These are phyloP conservation scores for Chloropsis hardwickii DNA, from an alignment of 2,113 vertebrate genomes.

Conservation along the genomic window DNA sequence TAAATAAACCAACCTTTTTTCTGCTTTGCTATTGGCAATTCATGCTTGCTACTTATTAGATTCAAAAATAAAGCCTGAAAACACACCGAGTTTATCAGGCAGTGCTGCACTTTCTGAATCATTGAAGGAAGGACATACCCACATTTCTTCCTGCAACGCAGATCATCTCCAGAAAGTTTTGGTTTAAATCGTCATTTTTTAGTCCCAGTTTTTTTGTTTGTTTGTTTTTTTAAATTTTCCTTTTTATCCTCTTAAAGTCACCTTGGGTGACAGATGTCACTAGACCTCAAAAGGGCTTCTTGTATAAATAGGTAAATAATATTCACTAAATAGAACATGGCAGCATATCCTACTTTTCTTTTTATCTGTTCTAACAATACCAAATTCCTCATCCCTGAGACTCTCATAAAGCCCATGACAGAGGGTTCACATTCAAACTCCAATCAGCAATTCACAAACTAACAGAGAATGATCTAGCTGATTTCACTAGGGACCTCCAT, in stretches of 20 bases:
- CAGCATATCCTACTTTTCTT: conserved; percentile 9
- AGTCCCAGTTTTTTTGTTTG: background rate
- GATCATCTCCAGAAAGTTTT: background rate
- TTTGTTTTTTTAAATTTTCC: too few relatives aligned
- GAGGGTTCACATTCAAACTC: conserved; percentile 54
- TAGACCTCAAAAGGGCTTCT: background rate
- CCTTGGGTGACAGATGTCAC: conserved; percentile 43
- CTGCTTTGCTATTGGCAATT: background rate
- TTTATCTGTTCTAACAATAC: conserved; percentile 23
- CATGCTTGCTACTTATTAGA: background rate
- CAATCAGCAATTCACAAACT: conserved; percentile 51
- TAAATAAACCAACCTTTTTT: background rate
- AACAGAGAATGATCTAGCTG: conserved; percentile 55
- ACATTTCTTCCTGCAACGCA: background rate
- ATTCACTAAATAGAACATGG: conserved; percentile 11
- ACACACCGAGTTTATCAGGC: background rate
- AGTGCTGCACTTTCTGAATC: background rate
- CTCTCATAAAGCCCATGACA: background rate
- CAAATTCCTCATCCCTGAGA: conserved; percentile 45
- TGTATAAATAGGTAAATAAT: conserved; percentile 11
- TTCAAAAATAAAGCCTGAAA: background rate
- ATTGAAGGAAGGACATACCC: background rate
- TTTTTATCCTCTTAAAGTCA: background rate
- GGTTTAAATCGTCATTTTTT: background rate
- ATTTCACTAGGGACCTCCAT: conserved; percentile 66